Evolutionary conservation across 2,113 vertebrate species (phyloP), one percentile per base, ranked within the genome.

Genomic region (Rhinopithecus roxellana): DNA sequence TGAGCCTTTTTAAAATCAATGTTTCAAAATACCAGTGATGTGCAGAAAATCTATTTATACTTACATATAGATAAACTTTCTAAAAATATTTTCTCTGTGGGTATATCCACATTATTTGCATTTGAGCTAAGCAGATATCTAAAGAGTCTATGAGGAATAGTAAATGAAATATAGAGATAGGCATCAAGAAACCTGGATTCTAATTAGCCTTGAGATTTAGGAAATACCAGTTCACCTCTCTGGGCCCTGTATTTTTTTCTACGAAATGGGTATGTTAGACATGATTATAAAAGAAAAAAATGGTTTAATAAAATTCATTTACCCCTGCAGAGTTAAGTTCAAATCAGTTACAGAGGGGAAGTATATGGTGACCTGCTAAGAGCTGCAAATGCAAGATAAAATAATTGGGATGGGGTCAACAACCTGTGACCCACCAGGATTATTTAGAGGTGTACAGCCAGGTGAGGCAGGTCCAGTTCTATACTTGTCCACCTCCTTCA

Each of bases 41-140:
- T 93, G 85, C 35, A 93, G 67, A 97, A 95, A 95, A 94, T 64
- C 83, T 96, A 93, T 95, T 95, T 94, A 84, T 97, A 94, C 55
- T 85, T 91, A 89, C 48, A 5, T 85, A 89, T 45, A 93, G 86
- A 55, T 95, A 87, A 5, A n/a, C 43, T 94, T 95, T 95, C 97
- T 94, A 95, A 98, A 97, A 95, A 92, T 92, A 97, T 74, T 96
- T 77, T 90, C 40, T 94, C 86, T 92, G 40, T 83, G 50, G 59
- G 25, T 87, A 79, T 86, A 82, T 70, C 82, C 27, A 48, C 89
- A 77, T 59, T 85, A 84, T 50, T 85, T 91, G 85, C 64, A 87
- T 92, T 75, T 90, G 87, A 96, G 80, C 20, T 75, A 22, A 97
- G 16, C 48, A 93, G n/a, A 79, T 61, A 2, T 57, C 79, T 84